A percentile compares a stretch with the other conserved stretches of the same genome.
phyloP scores from a whole-genome alignment of 2,797 vertebrate species.

The Sardinella longiceps region DNA sequence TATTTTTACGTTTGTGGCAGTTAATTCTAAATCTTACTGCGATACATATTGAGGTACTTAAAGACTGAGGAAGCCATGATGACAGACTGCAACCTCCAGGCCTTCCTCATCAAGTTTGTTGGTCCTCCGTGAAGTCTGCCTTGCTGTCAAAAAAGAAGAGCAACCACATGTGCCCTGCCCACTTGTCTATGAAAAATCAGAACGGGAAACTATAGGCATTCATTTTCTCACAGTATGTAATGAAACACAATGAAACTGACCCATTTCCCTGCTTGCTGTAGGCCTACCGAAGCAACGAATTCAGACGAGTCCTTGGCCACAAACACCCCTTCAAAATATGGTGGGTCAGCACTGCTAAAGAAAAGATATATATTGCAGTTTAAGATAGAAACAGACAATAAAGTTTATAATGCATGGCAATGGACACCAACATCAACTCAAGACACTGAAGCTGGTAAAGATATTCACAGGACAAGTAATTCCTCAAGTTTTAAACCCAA shows the following conservation, averaged over 20 bases:
- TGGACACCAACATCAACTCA: no score
- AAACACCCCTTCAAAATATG: background rate
- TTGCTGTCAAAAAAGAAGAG: slow-evolving; percentile 34
- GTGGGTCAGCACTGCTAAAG: background rate
- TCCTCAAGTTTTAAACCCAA: no score
- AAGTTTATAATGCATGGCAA: background rate
- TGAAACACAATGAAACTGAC: background rate
- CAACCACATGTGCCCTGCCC: slow-evolving; percentile 40
- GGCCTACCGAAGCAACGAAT: slow-evolving; percentile 24
- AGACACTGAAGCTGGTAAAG: no score
- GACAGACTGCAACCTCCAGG: slow-evolving; percentile 44
- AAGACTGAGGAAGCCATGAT: slow-evolving; percentile 36
- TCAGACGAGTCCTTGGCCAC: slow-evolving; percentile 23
- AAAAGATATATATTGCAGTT: background rate
- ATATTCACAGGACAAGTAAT: no score
- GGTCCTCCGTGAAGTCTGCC: slow-evolving; percentile 30
- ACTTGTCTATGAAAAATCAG: slow-evolving; percentile 32
- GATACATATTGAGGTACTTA: slow-evolving; percentile 47
- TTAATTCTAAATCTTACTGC: slow-evolving; percentile 28
- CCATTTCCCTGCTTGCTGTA: slow-evolving; percentile 26
- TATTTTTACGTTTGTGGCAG: no score
- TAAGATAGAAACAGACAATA: background rate
- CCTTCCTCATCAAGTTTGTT: slow-evolving; percentile 39
- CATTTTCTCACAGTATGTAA: background rate
- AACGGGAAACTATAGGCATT: background rate